Evolutionary conservation across 2,888 invertebrate genomes (phyloP), one percentile per base, ranked within the genome.

Genomic region (Mythimna lalbum): DNA sequence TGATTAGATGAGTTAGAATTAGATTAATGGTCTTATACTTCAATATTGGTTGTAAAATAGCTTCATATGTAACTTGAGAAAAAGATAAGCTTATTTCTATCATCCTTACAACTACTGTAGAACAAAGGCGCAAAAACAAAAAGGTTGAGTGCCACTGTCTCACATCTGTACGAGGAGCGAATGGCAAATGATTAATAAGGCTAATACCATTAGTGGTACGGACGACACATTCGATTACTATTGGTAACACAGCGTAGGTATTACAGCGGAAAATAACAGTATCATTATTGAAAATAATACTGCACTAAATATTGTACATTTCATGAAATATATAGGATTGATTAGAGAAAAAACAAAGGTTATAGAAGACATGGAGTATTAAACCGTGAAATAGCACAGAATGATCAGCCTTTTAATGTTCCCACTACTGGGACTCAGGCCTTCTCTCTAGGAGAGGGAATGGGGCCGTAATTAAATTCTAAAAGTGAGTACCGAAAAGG

Each of bases 101-200:
- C 3, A 12, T 4, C 12, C 17, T 43, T 43, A 43, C 2, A 59
- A 39, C 4, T 17, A 43, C 19, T 21, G 21, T 17, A 33, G 31
- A 52, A 59, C 17, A 49, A 62, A 49, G 36, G 43, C n/a, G 43
- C 7, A 23, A 39, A 49, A n/a, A n/a, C 47, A 5, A 49, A 66
- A 82, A 90, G 80, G 87, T 93, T 93, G 91, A 89, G 89, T 75
- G 80, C 69, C 91, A 49, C 76, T 78, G 80, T 70, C 69, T 27
- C 67, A 63, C 63, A 43, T 36, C 23, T 36, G 90, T 91, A 94
- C 94, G 93, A 91, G 93, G 89, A 91, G 87, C 90, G 94, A 94
- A 93, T 93, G 93, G 90, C 93, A 91, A 95, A 94, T 95, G 94
- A 94, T 94, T 93, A 94, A 94, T 94, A 93, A 93, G 92, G 89